Conservation (phyloP, 2,113 vertebrate species). For the Empidonax alnorum region DNA sequence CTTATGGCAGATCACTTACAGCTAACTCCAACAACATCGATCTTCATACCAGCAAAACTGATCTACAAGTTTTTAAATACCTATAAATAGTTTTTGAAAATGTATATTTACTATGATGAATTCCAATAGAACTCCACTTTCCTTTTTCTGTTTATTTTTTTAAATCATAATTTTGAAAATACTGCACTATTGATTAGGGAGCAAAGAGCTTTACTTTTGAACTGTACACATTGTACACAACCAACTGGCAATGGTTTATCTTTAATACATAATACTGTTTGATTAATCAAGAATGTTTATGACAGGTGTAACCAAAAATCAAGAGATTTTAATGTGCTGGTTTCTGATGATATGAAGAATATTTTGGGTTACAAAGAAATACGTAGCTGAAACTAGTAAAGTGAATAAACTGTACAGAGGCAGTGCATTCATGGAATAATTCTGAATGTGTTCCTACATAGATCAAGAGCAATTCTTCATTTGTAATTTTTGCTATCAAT, state of each 20-base stretch:
- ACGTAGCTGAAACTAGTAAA: neutral
- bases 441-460: neutral
- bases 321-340: neutral
- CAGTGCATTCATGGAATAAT: neutral
- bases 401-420: neutral
- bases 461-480: neutral
- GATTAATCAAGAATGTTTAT: neutral
- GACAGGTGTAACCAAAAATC: neutral
- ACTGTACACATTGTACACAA: neutral
- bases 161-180: neutral
- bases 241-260: neutral
- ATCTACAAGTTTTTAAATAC: neutral
- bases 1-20: neutral
- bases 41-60: neutral
- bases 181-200: neutral
- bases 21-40: neutral
- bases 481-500: neutral
- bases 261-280: neutral
- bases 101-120: neutral
- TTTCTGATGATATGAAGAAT: neutral
- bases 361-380: neutral
- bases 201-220: neutral
- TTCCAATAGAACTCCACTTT: neutral
- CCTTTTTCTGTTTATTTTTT: neutral
- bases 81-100: neutral